Base-by-base conservation (phyloP, 2,113 vertebrate genomes). In the Mirza zaza region DNA sequence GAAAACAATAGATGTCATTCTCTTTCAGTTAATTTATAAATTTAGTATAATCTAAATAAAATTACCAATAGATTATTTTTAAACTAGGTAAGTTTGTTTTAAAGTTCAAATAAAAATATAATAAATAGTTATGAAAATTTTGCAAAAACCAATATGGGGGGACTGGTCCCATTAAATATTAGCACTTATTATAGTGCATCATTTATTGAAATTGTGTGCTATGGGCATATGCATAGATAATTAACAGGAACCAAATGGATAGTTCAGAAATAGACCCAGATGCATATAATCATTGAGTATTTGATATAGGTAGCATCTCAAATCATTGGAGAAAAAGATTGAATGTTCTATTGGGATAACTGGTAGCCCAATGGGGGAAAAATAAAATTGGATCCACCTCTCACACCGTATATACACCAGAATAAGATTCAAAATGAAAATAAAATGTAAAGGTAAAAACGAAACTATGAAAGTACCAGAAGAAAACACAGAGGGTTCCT, bases 391-490 rank as follows among this genome's bases (percentile, higher is more conserved):
- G 29, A 65, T 81, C 27, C 50, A 39, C 42, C 79, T 10, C 17
- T 89, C 21, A 55, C 23, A 57, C 48, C 3, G 2, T 65, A 32
- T n/a, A 84, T 59, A 76, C 0, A 29, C 3, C 23, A 39, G 65
- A 3, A 87, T 83, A 81, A 87, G 87, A 70, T 93, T 63, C 89
- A 91, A 94, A 94, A 36, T 52, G 42, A 94, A 96, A 94, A 68
- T 73, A 42, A 92, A 29, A 57, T 76, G 71, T 45, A 91, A 85
- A 18, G 55, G 4, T 77, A 77, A 75, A 70, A 87, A 52, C 6
- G 90, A 94, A 92, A 82, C 48, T 77, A 42, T 70, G 32, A 36
- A 85, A 45, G 11, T 70, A 3, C 21, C 7, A 27, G 17, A 80
- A 86, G 50, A 63, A 71, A 91, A 70, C 20, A 92, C 10, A 61